These are phyloP conservation scores for Phragmatobia fuliginosa DNA, from an alignment of 2,888 invertebrate genomes.

Conservation along the genomic window DNA sequence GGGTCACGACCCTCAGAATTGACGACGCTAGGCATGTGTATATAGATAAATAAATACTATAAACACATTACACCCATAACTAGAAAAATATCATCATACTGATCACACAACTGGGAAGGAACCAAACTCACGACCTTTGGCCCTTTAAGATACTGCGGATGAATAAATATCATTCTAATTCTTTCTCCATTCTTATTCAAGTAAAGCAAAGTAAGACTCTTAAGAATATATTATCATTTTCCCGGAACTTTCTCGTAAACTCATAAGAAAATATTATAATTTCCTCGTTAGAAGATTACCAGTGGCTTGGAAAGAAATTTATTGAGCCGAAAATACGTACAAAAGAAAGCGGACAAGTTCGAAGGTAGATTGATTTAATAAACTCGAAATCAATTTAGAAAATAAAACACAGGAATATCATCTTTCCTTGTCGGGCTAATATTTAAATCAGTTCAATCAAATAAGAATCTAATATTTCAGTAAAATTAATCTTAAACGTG, in stretches of 20 bases:
- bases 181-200: not conserved
- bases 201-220: slow-evolving; percentile 1
- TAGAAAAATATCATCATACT: too few relatives aligned
- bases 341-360: not conserved
- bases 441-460: slow-evolving; percentile 3
- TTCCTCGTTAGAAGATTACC: not conserved
- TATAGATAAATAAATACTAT: too few relatives aligned
- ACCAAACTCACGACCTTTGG: too few relatives aligned
- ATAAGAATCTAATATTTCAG: slow-evolving; percentile 1
- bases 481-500: not conserved
- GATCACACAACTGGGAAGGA: too few relatives aligned
- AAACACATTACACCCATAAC: too few relatives aligned
- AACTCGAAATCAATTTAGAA: not conserved
- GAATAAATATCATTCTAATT: not conserved
- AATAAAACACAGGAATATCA: slow-evolving; percentile 1
- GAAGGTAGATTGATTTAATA: not conserved
- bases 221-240: not conserved
- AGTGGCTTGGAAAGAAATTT: not conserved
- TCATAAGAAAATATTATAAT: not conserved
- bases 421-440: not conserved
- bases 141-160: not conserved
- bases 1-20: too few relatives aligned
- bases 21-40: too few relatives aligned
- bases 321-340: not conserved
- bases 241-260: not conserved